Percentiles rank a stretch among this genome's conserved stretches.
Conservation (phyloP, 2,797 vertebrate species). For the Notolabrus celidotus region DNA sequence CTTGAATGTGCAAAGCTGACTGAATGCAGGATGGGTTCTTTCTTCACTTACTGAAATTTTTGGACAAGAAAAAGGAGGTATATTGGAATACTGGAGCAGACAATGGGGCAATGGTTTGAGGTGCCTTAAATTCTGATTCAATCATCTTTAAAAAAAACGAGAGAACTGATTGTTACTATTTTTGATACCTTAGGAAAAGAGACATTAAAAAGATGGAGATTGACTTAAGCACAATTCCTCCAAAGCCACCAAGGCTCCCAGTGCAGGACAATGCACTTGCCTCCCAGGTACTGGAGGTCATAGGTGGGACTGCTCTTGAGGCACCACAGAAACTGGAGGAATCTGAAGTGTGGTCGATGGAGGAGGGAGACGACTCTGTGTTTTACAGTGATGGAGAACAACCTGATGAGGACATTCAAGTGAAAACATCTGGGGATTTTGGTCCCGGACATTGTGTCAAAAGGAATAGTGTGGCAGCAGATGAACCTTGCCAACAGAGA, state of each 20-base stretch:
- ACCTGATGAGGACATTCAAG: slow-evolving; percentile 23
- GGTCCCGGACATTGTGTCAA: slow-evolving; percentile 3
- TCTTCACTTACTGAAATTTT: slow-evolving; percentile 74
- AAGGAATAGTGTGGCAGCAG: slow-evolving; percentile 30
- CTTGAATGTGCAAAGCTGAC: too few species aligned
- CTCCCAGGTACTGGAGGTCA: slow-evolving; percentile 69
- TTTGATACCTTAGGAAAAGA: not conserved
- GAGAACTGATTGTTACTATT: slow-evolving; percentile 4
- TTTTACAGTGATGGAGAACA: slow-evolving; percentile 81
- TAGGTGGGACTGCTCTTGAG: slow-evolving; percentile 47
- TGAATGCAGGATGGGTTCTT: slow-evolving; percentile 66
- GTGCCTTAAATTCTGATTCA: slow-evolving; percentile 44
- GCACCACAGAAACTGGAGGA: slow-evolving; percentile 44
- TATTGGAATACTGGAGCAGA: slow-evolving; percentile 56
- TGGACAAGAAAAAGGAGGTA: slow-evolving; percentile 31
- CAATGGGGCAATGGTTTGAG: slow-evolving; percentile 35
- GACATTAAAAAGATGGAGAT: slow-evolving; percentile 71
- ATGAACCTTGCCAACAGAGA: slow-evolving; percentile 4
- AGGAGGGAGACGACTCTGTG: slow-evolving; percentile 81
- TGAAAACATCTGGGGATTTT: not conserved
- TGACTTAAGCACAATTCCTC: slow-evolving; percentile 43
- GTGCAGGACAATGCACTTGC: slow-evolving; percentile 72
- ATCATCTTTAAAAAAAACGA: slow-evolving; percentile 5
- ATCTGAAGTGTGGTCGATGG: slow-evolving; percentile 49
- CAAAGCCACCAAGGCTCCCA: slow-evolving; percentile 64